Evolutionary conservation across 2,888 invertebrate species (phyloP).

Genomic region (Cephus spinipes): DNA sequence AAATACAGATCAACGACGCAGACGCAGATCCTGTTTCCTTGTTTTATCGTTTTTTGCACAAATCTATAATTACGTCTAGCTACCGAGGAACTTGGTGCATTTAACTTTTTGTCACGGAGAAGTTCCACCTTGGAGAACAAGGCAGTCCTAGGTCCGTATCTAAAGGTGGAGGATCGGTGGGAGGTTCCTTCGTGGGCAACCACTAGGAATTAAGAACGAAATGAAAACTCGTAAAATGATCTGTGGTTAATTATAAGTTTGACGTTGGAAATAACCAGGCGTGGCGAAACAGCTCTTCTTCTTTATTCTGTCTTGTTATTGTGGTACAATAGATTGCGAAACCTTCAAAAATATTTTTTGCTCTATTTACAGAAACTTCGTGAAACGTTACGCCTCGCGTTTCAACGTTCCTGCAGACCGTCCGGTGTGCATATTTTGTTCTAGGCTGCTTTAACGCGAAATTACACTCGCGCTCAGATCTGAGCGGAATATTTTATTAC

Average conservation of each 20-base stretch:
- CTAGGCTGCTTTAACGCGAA: neutral
- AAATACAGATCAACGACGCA: neutral
- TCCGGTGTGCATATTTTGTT: neutral
- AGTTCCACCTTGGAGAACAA: neutral
- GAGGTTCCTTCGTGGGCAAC: neutral
- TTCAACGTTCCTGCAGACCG: neutral
- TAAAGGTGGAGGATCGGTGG: neutral
- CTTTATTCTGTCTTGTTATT: neutral
- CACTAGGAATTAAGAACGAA: neutral
- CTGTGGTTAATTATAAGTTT: neutral
- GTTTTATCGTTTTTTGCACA: neutral
- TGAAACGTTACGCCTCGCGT: neutral
- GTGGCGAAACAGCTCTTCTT: neutral
- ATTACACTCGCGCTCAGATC: slow-evolving; percentile 7
- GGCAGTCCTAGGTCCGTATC: neutral
- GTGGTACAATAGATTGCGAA: neutral
- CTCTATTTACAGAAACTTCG: neutral
- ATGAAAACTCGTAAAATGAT: neutral
- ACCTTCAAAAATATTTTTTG: neutral
- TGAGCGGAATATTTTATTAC: slow-evolving; percentile 48
- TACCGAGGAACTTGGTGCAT: neutral
- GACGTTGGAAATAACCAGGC: neutral
- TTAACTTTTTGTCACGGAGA: neutral
- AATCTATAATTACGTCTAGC: neutral
- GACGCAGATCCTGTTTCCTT: neutral